Base-by-base conservation (phyloP, 1,140 invertebrate species). In the Arctopsyche grandis region DNA sequence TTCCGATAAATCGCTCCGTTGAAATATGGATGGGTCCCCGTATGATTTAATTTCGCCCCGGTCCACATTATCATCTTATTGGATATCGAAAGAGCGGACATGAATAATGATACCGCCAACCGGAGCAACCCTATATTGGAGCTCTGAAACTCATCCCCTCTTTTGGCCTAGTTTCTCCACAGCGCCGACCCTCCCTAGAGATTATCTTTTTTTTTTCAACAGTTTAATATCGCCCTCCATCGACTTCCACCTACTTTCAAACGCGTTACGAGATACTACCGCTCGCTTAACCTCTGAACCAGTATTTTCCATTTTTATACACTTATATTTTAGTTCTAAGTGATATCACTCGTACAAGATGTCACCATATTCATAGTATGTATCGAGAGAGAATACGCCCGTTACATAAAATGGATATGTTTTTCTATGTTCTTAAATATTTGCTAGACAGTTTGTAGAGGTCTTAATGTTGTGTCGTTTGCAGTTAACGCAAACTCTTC, bases 161-260 rank as follows among this genome's bases (percentile, higher is more conserved):
- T 16, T 10, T 52, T 52, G 48, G 48, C 12, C 1, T 52, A 52
- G 48, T 52, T 52, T 52, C 12, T 52, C 48, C 48, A 52, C 16
- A 10, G 16, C 10, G 16, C 48, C 48, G 21, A 19, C 43, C 70
- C 43, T 43, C 44, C 19, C 46, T 52, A 16, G 44, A 74, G 12
- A 74, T 24, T 74, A 52, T 52, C 70, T 74, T 48, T 44, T 66
- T 71, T 29, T 70, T 44, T 70, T 44, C 69, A 22, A 70, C 69
- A 70, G 24, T 70, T 70, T 70, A 70, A 70, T 70, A 70, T 70
- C 69, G 19, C 24, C 60, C 69, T 38, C 69, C 26, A 16, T 29
- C 69, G 24, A 44, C 69, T 70, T 70, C 12, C 69, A 14, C 38
- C 24, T 12, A 74, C 21, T 16, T 16, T 29, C 22, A 21, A 58